Evolutionary conservation across 2,888 invertebrate genomes (phyloP), one percentile per base, ranked within the genome.

Genomic region (Platycheirus rosarum): DNA sequence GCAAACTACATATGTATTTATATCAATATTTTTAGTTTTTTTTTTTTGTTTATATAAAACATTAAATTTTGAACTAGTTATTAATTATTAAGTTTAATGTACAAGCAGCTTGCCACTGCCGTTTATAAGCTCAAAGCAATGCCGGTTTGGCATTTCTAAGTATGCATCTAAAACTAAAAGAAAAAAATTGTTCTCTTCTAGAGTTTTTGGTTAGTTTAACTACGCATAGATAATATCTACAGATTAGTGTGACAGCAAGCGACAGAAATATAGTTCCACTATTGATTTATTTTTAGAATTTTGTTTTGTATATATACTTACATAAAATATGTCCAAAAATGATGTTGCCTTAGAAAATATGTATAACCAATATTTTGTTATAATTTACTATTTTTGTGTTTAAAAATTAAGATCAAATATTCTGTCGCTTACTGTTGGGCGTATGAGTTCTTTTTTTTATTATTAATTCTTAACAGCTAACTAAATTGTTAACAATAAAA

Each of bases 91-190:
- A 48, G 49, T 49, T 68, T 11, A 77, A 77, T 82, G 40, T 82
- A 82, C 82, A 82, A 62, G 23, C 82, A 77, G 77, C 70, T 62
- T 23, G 13, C 35, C 70, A 65, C 66, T 76, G 76, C 48, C 53
- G 2, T 44, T 37, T 76, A 66, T 66, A 82, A 82, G 77, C 77
- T 82, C 60, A 71, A 77, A 82, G 82, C 82, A 62, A 57, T 60
- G 48, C 65, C 44, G 18, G 55, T 37, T 11, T 57, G 32, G 40
- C 65, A 60, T 51, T 23, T 69, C 57, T 80, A 55, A n/a, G 13
- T 40, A 35, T n/a, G n/a, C n/a, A n/a, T 74, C 48, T 79, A 77
- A 23, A 40, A 51, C 40, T 51, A 20, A 53, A 55, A 62, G 26
- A 37, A 60, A 32, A 14, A 35, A 66, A 20, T 40, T 37, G n/a